Evolutionary conservation across 2,797 vertebrate species (phyloP).

Genomic region (Fratercula arctica): DNA sequence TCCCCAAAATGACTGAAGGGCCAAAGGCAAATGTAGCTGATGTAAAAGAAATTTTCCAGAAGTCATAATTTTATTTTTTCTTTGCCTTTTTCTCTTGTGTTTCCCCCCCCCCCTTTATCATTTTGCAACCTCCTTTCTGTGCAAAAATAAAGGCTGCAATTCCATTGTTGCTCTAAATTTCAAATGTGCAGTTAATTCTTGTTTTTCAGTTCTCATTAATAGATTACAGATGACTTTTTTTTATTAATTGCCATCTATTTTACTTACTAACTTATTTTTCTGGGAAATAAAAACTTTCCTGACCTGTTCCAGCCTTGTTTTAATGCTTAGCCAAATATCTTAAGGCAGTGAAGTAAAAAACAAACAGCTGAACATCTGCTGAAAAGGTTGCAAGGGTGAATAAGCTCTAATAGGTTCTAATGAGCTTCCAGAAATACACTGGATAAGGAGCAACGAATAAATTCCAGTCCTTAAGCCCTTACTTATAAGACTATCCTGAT

Average conservation of each 20-base stretch:
- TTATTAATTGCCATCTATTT: constrained; percentile 34
- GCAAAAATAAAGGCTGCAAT: neutral
- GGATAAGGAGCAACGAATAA: neutral
- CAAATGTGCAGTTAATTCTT: neutral
- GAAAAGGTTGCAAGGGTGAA: constrained; percentile 66
- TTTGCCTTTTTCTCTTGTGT: neutral
- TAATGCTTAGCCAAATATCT: constrained; percentile 55
- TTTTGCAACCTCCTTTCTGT: neutral
- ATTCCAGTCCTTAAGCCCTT: constrained; percentile 11
- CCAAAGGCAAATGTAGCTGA: neutral
- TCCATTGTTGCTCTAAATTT: neutral
- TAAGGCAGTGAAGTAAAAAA: constrained; percentile 48
- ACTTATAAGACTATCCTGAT: neutral
- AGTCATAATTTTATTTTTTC: neutral
- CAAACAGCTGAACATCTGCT: constrained; percentile 58
- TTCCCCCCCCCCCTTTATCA: neutral
- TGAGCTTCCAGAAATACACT: constrained; percentile 30
- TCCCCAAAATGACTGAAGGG: neutral
- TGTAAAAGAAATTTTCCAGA: neutral
- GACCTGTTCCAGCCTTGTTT: constrained; percentile 18
- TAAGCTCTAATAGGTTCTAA: constrained; percentile 55
- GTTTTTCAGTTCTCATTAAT: neutral
- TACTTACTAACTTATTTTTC: constrained; percentile 46
- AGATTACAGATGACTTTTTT: neutral
- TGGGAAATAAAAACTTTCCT: constrained; percentile 50